A percentile compares a stretch with the other conserved stretches of the same genome.
These are phyloP conservation scores for Gorsachius magnificus DNA, from an alignment of 2,797 vertebrate species.

Conservation along the genomic window DNA sequence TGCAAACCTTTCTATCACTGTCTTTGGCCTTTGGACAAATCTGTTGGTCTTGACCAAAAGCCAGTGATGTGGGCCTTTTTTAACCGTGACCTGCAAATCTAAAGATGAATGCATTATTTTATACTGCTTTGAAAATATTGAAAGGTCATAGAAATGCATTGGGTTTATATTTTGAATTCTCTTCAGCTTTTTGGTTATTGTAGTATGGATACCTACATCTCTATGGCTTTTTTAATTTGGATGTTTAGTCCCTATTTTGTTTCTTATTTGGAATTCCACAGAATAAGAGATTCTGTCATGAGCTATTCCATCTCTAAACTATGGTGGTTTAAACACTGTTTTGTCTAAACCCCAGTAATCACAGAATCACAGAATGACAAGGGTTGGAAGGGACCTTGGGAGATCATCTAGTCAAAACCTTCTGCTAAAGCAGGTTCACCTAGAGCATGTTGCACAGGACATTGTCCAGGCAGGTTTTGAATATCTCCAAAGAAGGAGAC, in stretches of 20 bases:
- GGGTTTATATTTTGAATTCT: background rate
- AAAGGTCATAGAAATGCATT: background rate
- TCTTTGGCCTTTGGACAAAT: background rate
- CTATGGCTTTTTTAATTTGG: background rate
- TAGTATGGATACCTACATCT: background rate
- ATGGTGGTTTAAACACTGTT: fast-evolving
- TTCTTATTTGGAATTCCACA: background rate
- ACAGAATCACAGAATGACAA: too few species aligned
- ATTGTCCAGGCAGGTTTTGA: too few species aligned
- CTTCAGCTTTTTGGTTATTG: background rate
- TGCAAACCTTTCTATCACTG: background rate
- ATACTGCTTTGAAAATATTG: background rate
- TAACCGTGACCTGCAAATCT: background rate
- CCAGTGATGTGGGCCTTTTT: background rate
- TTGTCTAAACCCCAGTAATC: background rate
- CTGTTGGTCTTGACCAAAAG: background rate
- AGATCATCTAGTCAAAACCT: too few species aligned
- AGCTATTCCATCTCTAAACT: background rate
- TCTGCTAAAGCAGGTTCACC: too few species aligned
- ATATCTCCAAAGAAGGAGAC: too few species aligned
- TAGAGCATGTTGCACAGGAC: too few species aligned
- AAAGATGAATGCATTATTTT: background rate
- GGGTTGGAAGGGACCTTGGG: too few species aligned
- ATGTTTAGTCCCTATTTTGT: background rate
- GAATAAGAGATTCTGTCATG: background rate